A percentile compares a stretch with the other conserved stretches of the same genome.
Evolutionary conservation across 2,797 vertebrate genomes (phyloP).

Genomic region (Taeniopygia guttata): DNA sequence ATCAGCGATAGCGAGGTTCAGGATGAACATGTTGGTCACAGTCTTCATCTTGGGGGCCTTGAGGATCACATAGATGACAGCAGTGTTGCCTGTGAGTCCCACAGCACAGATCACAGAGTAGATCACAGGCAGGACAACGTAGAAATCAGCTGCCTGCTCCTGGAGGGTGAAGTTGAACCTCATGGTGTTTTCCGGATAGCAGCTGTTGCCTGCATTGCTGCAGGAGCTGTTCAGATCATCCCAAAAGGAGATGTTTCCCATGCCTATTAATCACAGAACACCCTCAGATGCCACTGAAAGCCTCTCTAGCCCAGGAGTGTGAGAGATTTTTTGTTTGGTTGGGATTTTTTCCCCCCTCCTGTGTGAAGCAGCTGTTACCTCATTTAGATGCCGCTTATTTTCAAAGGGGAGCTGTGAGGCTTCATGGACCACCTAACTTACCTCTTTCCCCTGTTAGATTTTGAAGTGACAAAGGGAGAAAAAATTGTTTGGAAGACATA

Average conservation of each 20-base stretch:
- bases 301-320: not conserved
- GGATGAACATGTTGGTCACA: conserved; percentile 87
- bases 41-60: conserved; percentile 91
- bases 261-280: not conserved
- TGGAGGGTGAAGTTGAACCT: conserved; percentile 27
- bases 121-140: conserved; percentile 80
- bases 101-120: conserved; percentile 85
- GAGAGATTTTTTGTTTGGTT: not conserved
- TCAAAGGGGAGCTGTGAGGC: not conserved
- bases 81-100: conserved; percentile 84
- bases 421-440: not conserved
- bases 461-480: fast-evolving
- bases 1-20: conserved; percentile 85
- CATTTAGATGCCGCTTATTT: not conserved
- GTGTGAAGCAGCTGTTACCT: not conserved
- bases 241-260: conserved; percentile 38
- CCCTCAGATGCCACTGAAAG: not conserved
- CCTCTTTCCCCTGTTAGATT: not conserved
- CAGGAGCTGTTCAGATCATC: not conserved
- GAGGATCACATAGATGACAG: conserved; percentile 86
- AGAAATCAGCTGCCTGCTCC: conserved; percentile 73
- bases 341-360: not conserved
- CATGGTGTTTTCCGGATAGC: conserved; percentile 14
- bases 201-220: not conserved
- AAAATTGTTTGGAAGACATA: not conserved